Evolutionary conservation across 2,888 invertebrate genomes (phyloP).

Genomic region (Luperina testacea): DNA sequence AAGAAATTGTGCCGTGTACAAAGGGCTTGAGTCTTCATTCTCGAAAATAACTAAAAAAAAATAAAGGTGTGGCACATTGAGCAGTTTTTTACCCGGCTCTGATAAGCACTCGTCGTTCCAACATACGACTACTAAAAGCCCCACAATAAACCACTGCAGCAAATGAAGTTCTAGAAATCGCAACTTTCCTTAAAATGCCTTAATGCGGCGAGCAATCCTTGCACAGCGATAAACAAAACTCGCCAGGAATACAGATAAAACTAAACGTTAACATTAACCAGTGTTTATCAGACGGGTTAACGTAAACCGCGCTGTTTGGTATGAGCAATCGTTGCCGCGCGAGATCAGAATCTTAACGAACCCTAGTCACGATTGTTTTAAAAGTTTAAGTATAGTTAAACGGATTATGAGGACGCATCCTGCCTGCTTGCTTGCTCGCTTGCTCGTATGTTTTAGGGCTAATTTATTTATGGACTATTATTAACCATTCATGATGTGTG

Average conservation of each 20-base stretch:
- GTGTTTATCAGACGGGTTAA: constrained; percentile 66
- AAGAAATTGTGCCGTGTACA: too few species aligned
- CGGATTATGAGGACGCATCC: constrained; percentile 69
- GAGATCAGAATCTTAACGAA: constrained; percentile 87
- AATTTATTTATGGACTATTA: constrained; percentile 51
- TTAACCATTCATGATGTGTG: constrained; percentile 51
- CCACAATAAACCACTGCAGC: constrained; percentile 26
- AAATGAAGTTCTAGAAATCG: constrained; percentile 53
- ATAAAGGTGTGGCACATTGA: background rate
- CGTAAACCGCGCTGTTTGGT: constrained; percentile 73
- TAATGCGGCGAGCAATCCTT: constrained; percentile 61
- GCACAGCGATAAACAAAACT: constrained; percentile 68
- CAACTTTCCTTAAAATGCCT: constrained; percentile 60
- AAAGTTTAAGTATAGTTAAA: constrained; percentile 65
- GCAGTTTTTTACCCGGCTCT: background rate
- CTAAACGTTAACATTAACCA: constrained; percentile 69
- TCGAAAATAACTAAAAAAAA: background rate
- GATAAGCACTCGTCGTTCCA: background rate
- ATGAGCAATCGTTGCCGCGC: constrained; percentile 83
- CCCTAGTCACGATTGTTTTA: constrained; percentile 83
- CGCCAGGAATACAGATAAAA: constrained; percentile 68
- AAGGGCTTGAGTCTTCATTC: background rate
- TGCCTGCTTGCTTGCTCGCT: constrained; percentile 52
- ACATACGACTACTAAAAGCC: constrained; percentile 11
- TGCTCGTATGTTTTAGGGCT: constrained; percentile 38